Percentiles rank a stretch among this genome's conserved stretches.
Conservation (phyloP, 53 echinoderm and acorn worm genomes). For the Arbacia lixula region DNA sequence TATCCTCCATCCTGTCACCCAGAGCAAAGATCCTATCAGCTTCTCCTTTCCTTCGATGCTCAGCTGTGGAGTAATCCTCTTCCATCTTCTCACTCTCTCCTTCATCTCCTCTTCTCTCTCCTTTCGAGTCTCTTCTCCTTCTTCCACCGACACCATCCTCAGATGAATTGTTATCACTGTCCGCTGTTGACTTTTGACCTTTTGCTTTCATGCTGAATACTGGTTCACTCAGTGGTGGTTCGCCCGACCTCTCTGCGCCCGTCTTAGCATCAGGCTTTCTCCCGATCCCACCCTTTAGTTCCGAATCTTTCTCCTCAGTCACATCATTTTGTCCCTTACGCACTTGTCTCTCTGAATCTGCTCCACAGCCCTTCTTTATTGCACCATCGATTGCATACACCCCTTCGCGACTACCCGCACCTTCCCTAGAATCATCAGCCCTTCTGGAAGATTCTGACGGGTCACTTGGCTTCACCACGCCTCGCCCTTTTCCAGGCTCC, state of each 20-base stretch:
- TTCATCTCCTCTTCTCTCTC: neutral
- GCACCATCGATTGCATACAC: slow-evolving; percentile 22
- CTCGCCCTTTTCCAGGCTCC: too few species aligned
- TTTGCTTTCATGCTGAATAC: neutral
- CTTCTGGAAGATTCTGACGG: too few species aligned
- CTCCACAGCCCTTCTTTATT: slow-evolving; percentile 5
- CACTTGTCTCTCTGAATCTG: slow-evolving; percentile 21
- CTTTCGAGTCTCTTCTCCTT: neutral
- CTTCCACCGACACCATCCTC: neutral
- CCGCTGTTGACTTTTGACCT: neutral
- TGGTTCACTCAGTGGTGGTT: neutral
- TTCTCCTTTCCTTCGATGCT: neutral
- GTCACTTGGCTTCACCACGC: too few species aligned
- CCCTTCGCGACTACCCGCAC: slow-evolving; percentile 4
- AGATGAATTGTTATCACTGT: neutral
- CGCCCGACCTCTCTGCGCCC: too few species aligned
- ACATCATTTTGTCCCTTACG: neutral
- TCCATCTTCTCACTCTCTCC: neutral
- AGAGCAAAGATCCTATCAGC: slow-evolving; percentile 62
- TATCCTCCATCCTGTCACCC: slow-evolving; percentile 81
- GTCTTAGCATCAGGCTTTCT: neutral
- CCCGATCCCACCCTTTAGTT: too few species aligned
- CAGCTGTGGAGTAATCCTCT: too few species aligned
- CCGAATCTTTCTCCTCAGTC: neutral
- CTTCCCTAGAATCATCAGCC: neutral